These are phyloP conservation scores for Drosophila neonasuta DNA, from an alignment of 2,888 invertebrate species.

Conservation along the genomic window DNA sequence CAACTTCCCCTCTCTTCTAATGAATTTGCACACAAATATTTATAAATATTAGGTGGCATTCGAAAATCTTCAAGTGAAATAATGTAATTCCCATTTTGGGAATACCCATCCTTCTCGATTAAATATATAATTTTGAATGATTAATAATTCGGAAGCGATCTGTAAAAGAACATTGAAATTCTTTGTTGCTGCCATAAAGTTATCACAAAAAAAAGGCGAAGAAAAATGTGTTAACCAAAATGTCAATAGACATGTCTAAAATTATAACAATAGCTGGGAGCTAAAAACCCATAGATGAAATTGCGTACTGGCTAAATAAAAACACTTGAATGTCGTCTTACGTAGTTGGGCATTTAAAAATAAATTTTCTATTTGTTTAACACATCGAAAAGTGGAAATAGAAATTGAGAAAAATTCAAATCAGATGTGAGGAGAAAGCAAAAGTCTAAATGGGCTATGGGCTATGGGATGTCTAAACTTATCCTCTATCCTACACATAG, in stretches of 20 bases:
- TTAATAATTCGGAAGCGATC: conserved; percentile 16
- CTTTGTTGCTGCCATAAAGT: conserved; percentile 47
- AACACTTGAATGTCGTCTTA: conserved; percentile 75
- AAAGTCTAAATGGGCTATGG: conserved; percentile 34
- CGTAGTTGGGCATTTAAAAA: conserved; percentile 72
- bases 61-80: conserved; percentile 12
- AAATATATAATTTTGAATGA: conserved; percentile 4
- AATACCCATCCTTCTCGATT: background rate
- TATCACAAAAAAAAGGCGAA: conserved; percentile 30
- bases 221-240: conserved; percentile 64
- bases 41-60: conserved; percentile 42
- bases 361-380: conserved; percentile 50
- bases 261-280: conserved; percentile 33
- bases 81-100: background rate
- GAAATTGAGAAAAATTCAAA: conserved; percentile 39
- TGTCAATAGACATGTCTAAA: conserved; percentile 62
- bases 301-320: conserved; percentile 64
- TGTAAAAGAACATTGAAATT: conserved; percentile 3
- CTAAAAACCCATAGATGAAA: conserved; percentile 32
- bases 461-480: conserved; percentile 2
- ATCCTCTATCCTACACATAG: background rate
- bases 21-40: conserved; percentile 35
- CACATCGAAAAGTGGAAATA: conserved; percentile 42
- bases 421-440: conserved; percentile 42
- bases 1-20: conserved; percentile 24